Evolutionary conservation across 2,113 vertebrate genomes (phyloP).

Genomic region (Hypocryptadius cinnamomeus): DNA sequence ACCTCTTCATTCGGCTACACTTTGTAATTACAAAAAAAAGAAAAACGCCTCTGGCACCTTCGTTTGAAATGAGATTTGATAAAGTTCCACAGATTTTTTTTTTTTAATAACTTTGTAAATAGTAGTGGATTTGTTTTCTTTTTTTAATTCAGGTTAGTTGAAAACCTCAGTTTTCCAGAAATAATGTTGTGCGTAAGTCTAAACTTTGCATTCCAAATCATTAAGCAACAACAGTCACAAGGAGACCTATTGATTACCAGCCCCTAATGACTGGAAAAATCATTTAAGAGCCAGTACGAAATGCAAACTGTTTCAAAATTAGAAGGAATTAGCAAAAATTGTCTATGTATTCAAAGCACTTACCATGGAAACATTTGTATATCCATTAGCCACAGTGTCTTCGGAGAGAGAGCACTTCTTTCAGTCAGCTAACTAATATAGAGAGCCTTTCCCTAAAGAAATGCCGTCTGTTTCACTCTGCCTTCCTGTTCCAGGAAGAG

Average conservation of each 20-base stretch:
- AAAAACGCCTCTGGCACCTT: not conserved
- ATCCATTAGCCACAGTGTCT: not conserved
- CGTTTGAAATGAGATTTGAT: not conserved
- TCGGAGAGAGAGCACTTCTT: not conserved
- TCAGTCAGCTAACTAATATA: not conserved
- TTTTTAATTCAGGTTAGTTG: not conserved
- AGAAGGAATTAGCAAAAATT: not conserved
- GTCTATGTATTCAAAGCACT: not conserved
- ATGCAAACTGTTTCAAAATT: not conserved
- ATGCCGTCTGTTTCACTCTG: not conserved
- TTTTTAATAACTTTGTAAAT: not conserved
- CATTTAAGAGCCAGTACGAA: not conserved
- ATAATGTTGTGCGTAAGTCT: not conserved
- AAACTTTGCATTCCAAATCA: not conserved
- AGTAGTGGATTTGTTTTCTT: not conserved
- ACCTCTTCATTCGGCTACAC: not conserved
- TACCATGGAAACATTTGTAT: not conserved
- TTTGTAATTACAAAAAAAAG: not conserved
- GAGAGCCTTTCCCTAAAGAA: conserved; percentile 13
- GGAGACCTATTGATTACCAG: not conserved
- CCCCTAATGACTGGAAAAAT: conserved; percentile 7
- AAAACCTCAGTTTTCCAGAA: not conserved
- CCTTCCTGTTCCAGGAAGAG: conserved; percentile 52
- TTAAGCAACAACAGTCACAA: not conserved
- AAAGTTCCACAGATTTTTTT: not conserved